phyloP scores from a whole-genome alignment of 2,797 vertebrate genomes.

The Microcaecilia unicolor region DNA sequence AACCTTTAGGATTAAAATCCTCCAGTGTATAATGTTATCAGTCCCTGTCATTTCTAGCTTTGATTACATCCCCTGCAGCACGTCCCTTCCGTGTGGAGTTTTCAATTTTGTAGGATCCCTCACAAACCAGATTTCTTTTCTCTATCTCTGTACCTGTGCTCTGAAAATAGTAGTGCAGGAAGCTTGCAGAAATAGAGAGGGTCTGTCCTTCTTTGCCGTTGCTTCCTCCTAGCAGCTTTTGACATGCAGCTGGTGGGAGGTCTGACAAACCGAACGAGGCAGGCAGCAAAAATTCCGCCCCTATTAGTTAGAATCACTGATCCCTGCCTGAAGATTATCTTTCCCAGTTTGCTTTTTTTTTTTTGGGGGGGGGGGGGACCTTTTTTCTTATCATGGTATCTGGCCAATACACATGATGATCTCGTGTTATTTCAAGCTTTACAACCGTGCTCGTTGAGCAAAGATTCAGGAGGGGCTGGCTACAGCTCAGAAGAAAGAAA shows the following conservation, averaged over 20 bases:
- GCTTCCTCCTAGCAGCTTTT: conserved; percentile 50
- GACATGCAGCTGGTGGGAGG: conserved; percentile 46
- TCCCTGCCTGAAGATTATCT: conserved; percentile 18
- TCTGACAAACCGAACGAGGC: conserved; percentile 37
- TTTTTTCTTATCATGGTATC: conserved; percentile 22
- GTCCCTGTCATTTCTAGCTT: fast-evolving
- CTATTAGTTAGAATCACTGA: conserved; percentile 30
- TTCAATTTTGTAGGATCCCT: too few relatives aligned
- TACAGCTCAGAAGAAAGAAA: too few relatives aligned
- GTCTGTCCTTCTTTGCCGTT: conserved; percentile 29
- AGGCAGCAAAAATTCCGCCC: conserved; percentile 35
- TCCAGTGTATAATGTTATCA: neutral
- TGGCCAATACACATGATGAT: conserved; percentile 15
- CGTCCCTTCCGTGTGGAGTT: conserved; percentile 8
- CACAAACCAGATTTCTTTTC: too few relatives aligned
- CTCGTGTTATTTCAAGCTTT: conserved; percentile 23
- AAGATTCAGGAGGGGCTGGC: too few relatives aligned
- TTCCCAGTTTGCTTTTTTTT: conserved; percentile 4
- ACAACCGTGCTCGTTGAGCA: conserved; percentile 26
- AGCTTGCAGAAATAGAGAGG: too few relatives aligned
- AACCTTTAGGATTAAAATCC: neutral
- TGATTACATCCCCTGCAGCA: conserved; percentile 4
- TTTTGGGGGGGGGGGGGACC: too few relatives aligned
- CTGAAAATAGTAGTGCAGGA: too few relatives aligned
- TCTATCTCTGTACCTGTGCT: too few relatives aligned